Conservation (phyloP, 2,888 invertebrate genomes). For the Macropis europaea region DNA sequence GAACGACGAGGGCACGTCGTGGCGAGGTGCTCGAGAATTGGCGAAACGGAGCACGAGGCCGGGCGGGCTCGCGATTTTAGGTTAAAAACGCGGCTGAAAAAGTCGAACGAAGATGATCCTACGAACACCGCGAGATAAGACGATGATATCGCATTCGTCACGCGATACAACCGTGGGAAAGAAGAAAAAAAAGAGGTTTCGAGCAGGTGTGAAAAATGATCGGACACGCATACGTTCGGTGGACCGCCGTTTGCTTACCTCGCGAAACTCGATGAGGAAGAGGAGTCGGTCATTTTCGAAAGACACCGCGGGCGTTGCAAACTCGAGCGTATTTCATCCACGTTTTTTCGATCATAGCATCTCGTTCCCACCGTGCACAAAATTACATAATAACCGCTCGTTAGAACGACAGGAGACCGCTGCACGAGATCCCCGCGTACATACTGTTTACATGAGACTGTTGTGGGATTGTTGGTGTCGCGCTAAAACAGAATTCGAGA, state of each 20-base stretch:
- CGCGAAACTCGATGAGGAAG: conserved; percentile 71
- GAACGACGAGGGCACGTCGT: too few species aligned
- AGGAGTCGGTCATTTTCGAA: conserved; percentile 75
- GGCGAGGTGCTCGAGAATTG: background rate
- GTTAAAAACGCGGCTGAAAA: conserved; percentile 32
- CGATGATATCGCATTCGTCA: too few species aligned
- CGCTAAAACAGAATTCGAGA: too few species aligned
- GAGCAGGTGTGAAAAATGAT: too few species aligned
- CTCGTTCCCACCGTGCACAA: conserved; percentile 66
- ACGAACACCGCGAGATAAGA: too few species aligned
- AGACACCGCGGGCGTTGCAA: conserved; percentile 70
- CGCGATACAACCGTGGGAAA: too few species aligned
- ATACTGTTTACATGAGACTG: conserved; percentile 50
- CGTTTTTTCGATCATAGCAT: conserved; percentile 73
- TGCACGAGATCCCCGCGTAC: conserved; percentile 37
- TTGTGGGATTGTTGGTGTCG: conserved; percentile 2
- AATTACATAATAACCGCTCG: conserved; percentile 69
- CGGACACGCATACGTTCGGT: too few species aligned
- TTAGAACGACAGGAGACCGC: conserved; percentile 58
- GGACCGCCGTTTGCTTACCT: conserved; percentile 68
- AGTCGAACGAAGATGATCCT: too few species aligned
- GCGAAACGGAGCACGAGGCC: background rate
- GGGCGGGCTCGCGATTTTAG: conserved; percentile 23
- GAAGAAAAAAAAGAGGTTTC: background rate
- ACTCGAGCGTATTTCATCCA: conserved; percentile 67